Evolutionary conservation across 2,797 vertebrate genomes (phyloP).

Genomic region (Nasua narica): DNA sequence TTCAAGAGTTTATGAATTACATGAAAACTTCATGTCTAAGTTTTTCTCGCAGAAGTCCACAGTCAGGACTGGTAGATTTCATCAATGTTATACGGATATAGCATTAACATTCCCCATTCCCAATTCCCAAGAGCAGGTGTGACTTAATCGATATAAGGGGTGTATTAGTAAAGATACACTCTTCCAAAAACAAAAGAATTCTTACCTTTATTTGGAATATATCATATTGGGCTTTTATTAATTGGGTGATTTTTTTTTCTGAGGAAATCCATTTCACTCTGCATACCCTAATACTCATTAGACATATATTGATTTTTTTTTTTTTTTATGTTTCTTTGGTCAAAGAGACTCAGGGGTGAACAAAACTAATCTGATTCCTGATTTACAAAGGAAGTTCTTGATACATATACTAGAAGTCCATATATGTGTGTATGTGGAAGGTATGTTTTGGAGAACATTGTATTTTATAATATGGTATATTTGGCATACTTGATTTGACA

Average conservation of each 20-base stretch:
- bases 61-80: background rate
- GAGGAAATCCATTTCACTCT: background rate
- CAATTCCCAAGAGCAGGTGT: background rate
- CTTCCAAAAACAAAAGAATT: background rate
- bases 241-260: background rate
- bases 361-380: background rate
- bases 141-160: background rate
- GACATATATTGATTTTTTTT: background rate
- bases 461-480: background rate
- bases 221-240: background rate
- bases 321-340: background rate
- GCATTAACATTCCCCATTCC: background rate
- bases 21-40: background rate
- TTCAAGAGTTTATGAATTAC: background rate
- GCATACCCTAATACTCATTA: background rate
- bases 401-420: background rate
- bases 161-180: background rate
- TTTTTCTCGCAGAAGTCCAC: background rate
- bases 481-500: background rate
- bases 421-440: background rate
- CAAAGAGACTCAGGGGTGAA: background rate
- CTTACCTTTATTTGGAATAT: background rate
- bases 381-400: background rate
- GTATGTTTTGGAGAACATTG: background rate
- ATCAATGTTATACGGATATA: background rate